Evolutionary conservation across 2,888 invertebrate species (phyloP), one percentile per base, ranked within the genome.

Genomic region (Thereva unica): DNA sequence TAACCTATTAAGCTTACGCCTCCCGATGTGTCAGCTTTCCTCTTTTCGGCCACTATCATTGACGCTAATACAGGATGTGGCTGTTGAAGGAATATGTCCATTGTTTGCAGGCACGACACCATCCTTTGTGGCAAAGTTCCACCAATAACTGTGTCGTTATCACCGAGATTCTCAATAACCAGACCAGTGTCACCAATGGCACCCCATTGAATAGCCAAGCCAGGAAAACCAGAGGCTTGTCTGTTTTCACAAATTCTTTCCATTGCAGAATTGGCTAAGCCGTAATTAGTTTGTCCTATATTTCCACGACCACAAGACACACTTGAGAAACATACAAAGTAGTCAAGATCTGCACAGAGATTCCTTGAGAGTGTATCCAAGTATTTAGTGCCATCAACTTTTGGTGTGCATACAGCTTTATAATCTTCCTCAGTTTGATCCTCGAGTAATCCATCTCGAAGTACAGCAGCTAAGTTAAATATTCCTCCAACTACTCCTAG

Each of bases 141-240:
- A 69, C 96, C 95, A 72, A 98, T 91, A 73, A 93, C 93, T 0
- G 91, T 89, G 59, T 95, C 93, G 80, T 95, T 96, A 72, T 86
- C 89, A 54, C 94, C 92, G 87, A 96, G 91, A 54, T 89, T 91
- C 75, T 96, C 95, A 76, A 93, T 82, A 69, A 98, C 87, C 66
- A 98, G 85, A 63, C 98, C 98, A 49, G 97, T 97, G 80, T 99
- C 98, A 67, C 97, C 98, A 76, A 99, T 93, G 69, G 97, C 98
- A 72, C 99, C 99, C 98, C 98, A 99, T 82, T 99, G 98, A 74
- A 99, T 93, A 49, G 97, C 95, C 57, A 90, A 77, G 45, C 87
- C 97, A 37, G 96, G 95, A 72, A 95, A 85, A 53, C 95, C 95
- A 75, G 88, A 90, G 47, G 84, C 85, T 81, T 89, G 91, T 66